Base-by-base conservation (phyloP, 2,113 vertebrate species). In the Clarias macrocephalus region DNA sequence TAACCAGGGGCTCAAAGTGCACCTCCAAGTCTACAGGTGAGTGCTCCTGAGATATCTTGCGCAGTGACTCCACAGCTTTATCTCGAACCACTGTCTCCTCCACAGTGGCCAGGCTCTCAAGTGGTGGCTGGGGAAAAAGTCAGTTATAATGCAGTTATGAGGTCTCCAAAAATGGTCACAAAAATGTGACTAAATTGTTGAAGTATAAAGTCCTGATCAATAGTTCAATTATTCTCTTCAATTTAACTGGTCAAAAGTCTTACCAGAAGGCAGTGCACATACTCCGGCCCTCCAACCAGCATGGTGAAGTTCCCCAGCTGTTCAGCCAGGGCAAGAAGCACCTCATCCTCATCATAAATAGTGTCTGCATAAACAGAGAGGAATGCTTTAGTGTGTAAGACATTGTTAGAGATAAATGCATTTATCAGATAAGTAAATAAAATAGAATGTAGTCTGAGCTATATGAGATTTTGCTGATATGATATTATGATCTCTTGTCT, bases 271-370 rank as follows among this genome's bases (percentile, higher is more conserved):
- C 96, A 97, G 91, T 98, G 96, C 80, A 97, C 97, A 83, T 95
- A 97, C 85, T 98, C 97, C 0, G 97, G 96, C 10, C 97, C 97
- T 90, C 97, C 97, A 68, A 98, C 97, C 90, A 98, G 92, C 92
- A 96, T 94, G 6, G 97, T 97, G 92, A 98, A 97, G 92, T 96
- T 97, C 85, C 97, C 97, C 89, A 98, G 94, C 92, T 98, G 97
- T 88, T 98, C 97, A 65, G 97, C 97, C 93, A 98, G 92, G 16
- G 96, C 96, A 91, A 98, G 93, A 1, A 98, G 95, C 48, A 98
- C 97, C 89, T 98, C 97, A 92, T 98, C 97, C 93, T 98, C 97
- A 94, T 98, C 97, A 88, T 98, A 98, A 89, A 98, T 98, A 70
- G 97, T 98, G 91, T 98, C 97, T 97, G 84, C 77, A 88, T 54